Evolutionary conservation across 2,888 invertebrate species (phyloP), one percentile per base, ranked within the genome.

Genomic region (Acanthacorydalis orientalis): DNA sequence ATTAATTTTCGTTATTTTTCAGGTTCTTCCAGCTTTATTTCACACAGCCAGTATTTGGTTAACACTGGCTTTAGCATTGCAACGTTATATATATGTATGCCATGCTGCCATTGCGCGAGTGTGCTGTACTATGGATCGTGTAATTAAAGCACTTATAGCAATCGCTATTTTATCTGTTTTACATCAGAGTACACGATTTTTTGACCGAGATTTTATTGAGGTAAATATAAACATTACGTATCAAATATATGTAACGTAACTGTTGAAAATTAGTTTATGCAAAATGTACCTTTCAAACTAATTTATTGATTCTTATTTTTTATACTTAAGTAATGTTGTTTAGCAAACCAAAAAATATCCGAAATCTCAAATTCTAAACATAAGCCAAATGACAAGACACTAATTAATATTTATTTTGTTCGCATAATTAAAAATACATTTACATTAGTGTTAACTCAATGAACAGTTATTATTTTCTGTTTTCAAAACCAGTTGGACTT

Each of bases 21-120:
- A 80, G 73, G 73, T 75, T 55, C 75, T 90, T 54, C 90, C 90
- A 16, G 83, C 85, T 16, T 77, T 90, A 68, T 92, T 91, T 64
- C 93, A 93, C 68, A 91, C 92, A 4, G 89, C 91, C 4, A 89
- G 90, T 55, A 90, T 92, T 51, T 93, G 92, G 92, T 68, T 93
- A 56, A 93, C 93, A 0, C 70, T 93, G 53, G 84, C 89, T 1
- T 68, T 95, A 51, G 93, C 93, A 0, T 83, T 87, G 14, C 95
- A 95, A 67, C 73, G 93, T 60, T 95, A 92, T 69, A 87, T 95
- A 57, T 95, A 91, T 67, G 92, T 95, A 1, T 93, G 92, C 60
- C 91, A 92, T 64, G 89, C 92, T 0, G 82, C 89, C 0, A 75
- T 84, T 51, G 93, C 93, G 0, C 74, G 88, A 50, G 83, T 83